These are phyloP conservation scores for Dicrurus megarhynchus DNA, from an alignment of 2,113 vertebrate species.

Conservation along the genomic window DNA sequence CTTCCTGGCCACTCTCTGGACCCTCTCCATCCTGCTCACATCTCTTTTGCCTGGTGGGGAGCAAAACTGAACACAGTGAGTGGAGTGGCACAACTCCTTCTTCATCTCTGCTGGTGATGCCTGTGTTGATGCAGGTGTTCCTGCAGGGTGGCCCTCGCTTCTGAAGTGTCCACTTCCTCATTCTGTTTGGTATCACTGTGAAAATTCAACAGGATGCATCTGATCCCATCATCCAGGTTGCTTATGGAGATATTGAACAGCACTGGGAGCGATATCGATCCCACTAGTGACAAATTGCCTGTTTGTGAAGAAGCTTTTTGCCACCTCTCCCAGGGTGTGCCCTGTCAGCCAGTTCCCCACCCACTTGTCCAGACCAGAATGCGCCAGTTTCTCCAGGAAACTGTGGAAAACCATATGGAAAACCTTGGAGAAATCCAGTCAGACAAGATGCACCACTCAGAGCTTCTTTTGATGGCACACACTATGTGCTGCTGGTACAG, in stretches of 20 bases:
- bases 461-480: background rate
- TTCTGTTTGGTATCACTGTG: background rate
- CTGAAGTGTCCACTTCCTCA: background rate
- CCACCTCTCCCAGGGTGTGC: background rate
- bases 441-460: background rate
- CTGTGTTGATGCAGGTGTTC: background rate
- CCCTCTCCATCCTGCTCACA: background rate
- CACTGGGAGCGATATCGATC: accelerated
- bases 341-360: background rate
- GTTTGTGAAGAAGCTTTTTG: background rate
- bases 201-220: background rate
- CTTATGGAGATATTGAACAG: background rate
- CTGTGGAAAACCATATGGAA: background rate
- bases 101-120: background rate
- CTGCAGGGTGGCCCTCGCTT: background rate
- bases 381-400: background rate
- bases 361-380: background rate
- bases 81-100: background rate
- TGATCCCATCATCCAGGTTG: background rate
- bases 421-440: background rate
- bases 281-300: background rate
- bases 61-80: background rate
- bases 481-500: background rate
- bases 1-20: background rate
- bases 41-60: background rate